Conservation (phyloP, 2,888 invertebrate genomes). For the Agriotes lineatus region DNA sequence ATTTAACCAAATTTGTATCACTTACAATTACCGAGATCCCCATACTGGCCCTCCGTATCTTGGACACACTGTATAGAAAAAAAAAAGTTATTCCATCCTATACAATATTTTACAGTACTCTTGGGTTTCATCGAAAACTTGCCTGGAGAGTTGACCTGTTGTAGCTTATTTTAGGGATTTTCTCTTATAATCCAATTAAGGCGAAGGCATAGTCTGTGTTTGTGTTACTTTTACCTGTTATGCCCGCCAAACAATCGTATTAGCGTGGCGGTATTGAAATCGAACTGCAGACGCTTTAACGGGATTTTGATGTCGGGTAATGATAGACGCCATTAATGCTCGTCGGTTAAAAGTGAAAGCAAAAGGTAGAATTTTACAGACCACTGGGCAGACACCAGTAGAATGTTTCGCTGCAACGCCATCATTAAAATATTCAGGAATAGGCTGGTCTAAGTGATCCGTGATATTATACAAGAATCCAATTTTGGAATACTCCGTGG, state of each 20-base stretch:
- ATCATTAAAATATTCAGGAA: conserved; percentile 13
- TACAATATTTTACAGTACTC: no score
- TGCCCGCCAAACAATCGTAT: background rate
- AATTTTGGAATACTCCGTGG: background rate
- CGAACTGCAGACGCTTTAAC: conserved; percentile 10
- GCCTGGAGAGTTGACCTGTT: no score
- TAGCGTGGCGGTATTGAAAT: background rate
- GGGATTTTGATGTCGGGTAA: conserved; percentile 5
- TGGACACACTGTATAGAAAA: no score
- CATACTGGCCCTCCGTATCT: no score
- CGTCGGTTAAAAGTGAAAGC: conserved; percentile 11
- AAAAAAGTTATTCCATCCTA: no score
- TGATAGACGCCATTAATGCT: conserved; percentile 10
- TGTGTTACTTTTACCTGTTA: background rate
- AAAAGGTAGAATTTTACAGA: conserved; percentile 13
- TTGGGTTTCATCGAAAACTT: no score
- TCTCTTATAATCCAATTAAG: background rate
- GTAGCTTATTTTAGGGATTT: no score
- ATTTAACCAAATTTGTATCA: no score
- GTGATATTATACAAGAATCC: no score
- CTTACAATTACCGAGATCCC: no score
- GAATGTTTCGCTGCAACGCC: background rate
- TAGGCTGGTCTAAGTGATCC: background rate
- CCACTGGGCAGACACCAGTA: conserved; percentile 14
- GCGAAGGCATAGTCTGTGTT: no score